phyloP scores from a whole-genome alignment of 2,113 vertebrate genomes.

The Caranx ignobilis region DNA sequence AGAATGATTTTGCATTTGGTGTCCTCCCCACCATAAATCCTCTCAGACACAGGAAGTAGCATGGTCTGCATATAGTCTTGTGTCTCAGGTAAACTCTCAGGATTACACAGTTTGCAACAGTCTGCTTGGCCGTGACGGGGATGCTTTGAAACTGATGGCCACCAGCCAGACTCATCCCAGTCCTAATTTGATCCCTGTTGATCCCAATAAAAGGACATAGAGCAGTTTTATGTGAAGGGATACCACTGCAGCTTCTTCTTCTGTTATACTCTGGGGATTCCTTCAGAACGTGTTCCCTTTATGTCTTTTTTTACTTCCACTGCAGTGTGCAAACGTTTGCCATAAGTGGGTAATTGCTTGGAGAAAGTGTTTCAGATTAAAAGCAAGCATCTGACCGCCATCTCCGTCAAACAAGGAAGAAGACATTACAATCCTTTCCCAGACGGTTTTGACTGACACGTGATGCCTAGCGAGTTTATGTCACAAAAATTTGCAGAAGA shows the following conservation, averaged over 20 bases:
- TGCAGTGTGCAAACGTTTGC: too few relatives aligned
- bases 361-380: too few relatives aligned
- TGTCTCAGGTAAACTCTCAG: too few relatives aligned
- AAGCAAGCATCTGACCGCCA: not conserved
- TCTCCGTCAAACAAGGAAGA: not conserved
- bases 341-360: too few relatives aligned
- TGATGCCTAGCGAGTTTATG: not conserved
- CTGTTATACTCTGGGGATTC: too few relatives aligned
- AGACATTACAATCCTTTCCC: not conserved
- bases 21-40: not conserved
- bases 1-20: too few relatives aligned
- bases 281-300: too few relatives aligned
- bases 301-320: too few relatives aligned
- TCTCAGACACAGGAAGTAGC: not conserved
- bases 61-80: not conserved
- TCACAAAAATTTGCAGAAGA: not conserved
- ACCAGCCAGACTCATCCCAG: not conserved
- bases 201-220: not conserved
- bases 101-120: too few relatives aligned
- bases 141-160: not conserved
- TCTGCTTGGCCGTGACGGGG: not conserved
- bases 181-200: not conserved
- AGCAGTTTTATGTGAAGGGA: not conserved
- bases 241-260: too few relatives aligned
- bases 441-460: not conserved